Base-by-base conservation (phyloP, 2,113 vertebrate genomes). In the Pomatorhinus ruficollis region DNA sequence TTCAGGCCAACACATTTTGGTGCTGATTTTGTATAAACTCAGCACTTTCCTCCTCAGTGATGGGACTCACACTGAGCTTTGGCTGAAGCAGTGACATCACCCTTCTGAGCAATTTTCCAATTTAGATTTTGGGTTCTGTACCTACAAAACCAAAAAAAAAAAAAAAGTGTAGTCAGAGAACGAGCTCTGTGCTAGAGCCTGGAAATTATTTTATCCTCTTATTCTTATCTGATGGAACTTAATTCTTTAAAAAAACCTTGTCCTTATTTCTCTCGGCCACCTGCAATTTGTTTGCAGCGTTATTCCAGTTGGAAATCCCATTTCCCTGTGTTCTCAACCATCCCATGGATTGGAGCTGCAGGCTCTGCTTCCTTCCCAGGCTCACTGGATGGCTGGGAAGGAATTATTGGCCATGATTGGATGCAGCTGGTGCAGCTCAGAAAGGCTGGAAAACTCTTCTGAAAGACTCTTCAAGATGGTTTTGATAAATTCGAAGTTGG, bases 401-500 rank as follows among this genome's bases (percentile, higher is more conserved):
- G 72, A 91, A 30, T 76, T 83, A 39, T 35, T 40, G 11, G 74
- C 37, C 40, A 6, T 30, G 61, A 56, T 45, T 57, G 49, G 63
- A 83, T 64, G 89, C 84, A 95, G 83, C 70, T 85, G 90, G 8
- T 50, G 75, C 66, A 63, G 5, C 76, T 25, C 3, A 2, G 31
- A 30, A 35, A 82, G 35, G 30, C 61, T n/a, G 52, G 19, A 69
- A 83, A 90, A 76, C 79, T 76, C 69, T 44, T 71, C 35, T 5
- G 61, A 63, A 89, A 66, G 31, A 5, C 77, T 28, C 12, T 31
- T 61, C 81, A 85, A 90, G 92, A 65, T 90, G 87, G 82, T 65
- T 89, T 74, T 82, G 64, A 87, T 95, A 82, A 92, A 87, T 82
- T 37, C 44, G 0, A 31, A 85, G n/a, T 87, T 85, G 15, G 61